Conservation (phyloP, 2,888 invertebrate genomes). For the Eupithecia subumbrata region DNA sequence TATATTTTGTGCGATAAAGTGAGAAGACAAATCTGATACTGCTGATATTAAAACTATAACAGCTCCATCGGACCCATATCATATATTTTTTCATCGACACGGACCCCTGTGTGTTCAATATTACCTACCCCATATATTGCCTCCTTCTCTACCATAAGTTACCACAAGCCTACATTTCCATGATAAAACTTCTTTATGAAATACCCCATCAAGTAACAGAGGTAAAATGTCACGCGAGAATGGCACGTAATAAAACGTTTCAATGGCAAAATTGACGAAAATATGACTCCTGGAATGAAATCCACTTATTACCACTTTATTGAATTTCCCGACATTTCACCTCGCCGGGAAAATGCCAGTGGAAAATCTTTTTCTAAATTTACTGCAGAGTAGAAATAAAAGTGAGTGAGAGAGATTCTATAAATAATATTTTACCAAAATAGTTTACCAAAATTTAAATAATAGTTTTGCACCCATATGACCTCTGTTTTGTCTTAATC, state of each 20-base stretch:
- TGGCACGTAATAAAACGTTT: slow-evolving; percentile 59
- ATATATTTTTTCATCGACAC: not conserved
- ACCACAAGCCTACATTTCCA: slow-evolving; percentile 1
- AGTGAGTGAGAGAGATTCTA: not conserved
- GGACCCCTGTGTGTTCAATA: not conserved
- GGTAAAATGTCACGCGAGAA: slow-evolving; percentile 41
- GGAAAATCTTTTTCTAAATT: slow-evolving; percentile 56
- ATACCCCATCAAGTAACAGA: slow-evolving; percentile 27
- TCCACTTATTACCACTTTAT: slow-evolving; percentile 75
- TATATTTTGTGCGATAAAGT: not conserved
- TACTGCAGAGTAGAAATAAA: slow-evolving; percentile 11
- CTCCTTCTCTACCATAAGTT: not conserved
- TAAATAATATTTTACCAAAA: not conserved
- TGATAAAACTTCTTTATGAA: slow-evolving; percentile 19
- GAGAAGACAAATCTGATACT: not conserved
- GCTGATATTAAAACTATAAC: not conserved
- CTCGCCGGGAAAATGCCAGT: slow-evolving; percentile 54
- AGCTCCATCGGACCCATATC: not conserved
- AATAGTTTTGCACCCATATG: too few relatives aligned
- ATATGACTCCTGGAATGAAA: slow-evolving; percentile 66
- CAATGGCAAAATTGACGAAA: slow-evolving; percentile 61
- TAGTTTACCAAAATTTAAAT: too few relatives aligned
- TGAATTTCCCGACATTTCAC: slow-evolving; percentile 72
- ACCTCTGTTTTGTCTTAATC: too few relatives aligned
- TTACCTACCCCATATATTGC: not conserved